Base-by-base conservation (phyloP, 1,140 invertebrate species). In the Oncopeltus fasciatus region DNA sequence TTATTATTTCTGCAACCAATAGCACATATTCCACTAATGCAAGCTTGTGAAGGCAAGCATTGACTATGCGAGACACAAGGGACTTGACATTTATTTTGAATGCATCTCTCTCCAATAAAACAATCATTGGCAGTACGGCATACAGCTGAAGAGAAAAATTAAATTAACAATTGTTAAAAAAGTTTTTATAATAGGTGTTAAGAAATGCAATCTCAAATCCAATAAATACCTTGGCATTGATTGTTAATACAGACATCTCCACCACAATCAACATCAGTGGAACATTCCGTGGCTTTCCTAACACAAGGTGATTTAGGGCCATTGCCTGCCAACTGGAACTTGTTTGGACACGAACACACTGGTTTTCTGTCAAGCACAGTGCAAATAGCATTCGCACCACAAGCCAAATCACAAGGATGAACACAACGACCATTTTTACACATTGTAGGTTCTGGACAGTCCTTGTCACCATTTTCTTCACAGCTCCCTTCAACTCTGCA, bases 1-100 rank as follows among this genome's bases (percentile, higher is more conserved):
- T 82, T 81, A 69, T 90, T 88, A 63, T 79, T 82, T 70, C 89
- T 79, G 70, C 91, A 94, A 24, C 90, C 91, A 33, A 91, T 73
- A 2, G 85, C 75, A 67, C 90, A 94, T 56, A 84, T 78, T 12
- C 86, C 87, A 59, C 79, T 81, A 1, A 85, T 74, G 70, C 91
- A 94, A n/a, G 88, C 88, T 74, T 92, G 81, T 60, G 83, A 82
- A 1, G 73, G 70, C 59, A 84, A 79, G 72, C 92, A 94, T 70
- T 92, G 88, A 46, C 80, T 80, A 70, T 93, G 87, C 24, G 83
- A 82, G 31, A 80, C 78, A 67, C 91, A 95, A 59, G 87, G 80
- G 8, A 84, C 76, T 59, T 84, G 79, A 67, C 90, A 92, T 63
- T 86, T 82, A 68, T 83, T 90, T 51, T 85, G 82, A 1, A 83